Evolutionary conservation across 2,888 invertebrate genomes (phyloP).

Genomic region (Poecilobothrus nobilitatus): DNA sequence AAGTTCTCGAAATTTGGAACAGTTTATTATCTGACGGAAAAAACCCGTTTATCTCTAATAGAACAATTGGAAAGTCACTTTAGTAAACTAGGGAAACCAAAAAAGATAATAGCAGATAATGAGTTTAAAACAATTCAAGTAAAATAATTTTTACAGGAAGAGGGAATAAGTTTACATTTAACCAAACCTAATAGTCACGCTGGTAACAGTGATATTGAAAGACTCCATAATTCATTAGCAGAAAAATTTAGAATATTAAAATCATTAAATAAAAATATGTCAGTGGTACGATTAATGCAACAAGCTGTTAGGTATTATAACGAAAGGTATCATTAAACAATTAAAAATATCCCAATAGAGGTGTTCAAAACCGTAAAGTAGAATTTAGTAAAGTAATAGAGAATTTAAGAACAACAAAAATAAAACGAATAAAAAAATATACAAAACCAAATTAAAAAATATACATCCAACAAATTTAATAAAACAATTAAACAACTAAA

Average conservation of each 20-base stretch:
- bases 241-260: too few species aligned
- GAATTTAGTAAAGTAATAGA: slow-evolving; percentile 7
- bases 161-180: not conserved
- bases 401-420: slow-evolving; percentile 9
- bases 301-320: too few species aligned
- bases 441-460: slow-evolving; percentile 13
- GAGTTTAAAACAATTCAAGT: slow-evolving; percentile 4
- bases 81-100: not conserved
- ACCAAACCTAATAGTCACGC: slow-evolving; percentile 7
- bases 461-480: slow-evolving; percentile 14
- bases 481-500: slow-evolving; percentile 5
- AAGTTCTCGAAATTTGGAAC: too few species aligned
- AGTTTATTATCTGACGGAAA: too few species aligned
- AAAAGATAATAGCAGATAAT: slow-evolving; percentile 8
- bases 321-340: too few species aligned
- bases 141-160: not conserved
- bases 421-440: slow-evolving; percentile 14
- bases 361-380: too few species aligned
- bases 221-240: too few species aligned
- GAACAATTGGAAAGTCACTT: slow-evolving; percentile 1
- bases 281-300: too few species aligned
- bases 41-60: not conserved
- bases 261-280: too few species aligned
- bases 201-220: not conserved
- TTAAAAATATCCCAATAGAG: too few species aligned